Percentiles rank a stretch among this genome's conserved stretches.
These are phyloP conservation scores for Carapus acus DNA, from an alignment of 2,797 vertebrate genomes.

Conservation along the genomic window DNA sequence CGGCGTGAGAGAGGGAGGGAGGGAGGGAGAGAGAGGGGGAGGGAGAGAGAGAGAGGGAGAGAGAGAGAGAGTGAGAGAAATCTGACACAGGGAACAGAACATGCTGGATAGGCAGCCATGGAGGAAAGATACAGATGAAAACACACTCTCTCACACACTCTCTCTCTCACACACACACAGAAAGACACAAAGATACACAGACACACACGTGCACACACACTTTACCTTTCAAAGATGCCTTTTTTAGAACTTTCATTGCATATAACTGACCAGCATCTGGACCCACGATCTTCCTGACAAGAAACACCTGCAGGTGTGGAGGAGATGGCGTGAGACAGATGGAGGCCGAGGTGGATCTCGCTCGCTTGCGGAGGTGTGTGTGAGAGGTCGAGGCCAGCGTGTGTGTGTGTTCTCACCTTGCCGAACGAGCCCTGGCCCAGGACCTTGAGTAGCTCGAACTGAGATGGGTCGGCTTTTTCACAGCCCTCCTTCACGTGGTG, in stretches of 20 bases:
- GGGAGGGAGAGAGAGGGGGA: no score
- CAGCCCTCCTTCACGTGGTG: conserved; percentile 97
- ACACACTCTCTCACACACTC: no score
- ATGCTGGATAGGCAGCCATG: neutral
- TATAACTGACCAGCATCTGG: conserved; percentile 96
- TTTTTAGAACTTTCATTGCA: conserved; percentile 99
- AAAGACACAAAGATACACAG: no score
- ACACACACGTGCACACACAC: no score
- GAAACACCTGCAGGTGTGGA: conserved; percentile 92
- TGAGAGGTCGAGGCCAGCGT: no score
- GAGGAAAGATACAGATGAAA: neutral
- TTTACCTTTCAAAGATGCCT: conserved; percentile 96
- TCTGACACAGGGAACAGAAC: conserved; percentile 24
- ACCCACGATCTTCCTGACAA: conserved; percentile 91
- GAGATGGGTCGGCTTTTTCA: conserved; percentile 93
- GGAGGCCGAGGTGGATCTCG: neutral
- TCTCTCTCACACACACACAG: no score
- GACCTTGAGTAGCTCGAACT: conserved; percentile 96
- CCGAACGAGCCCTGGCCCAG: conserved; percentile 97
- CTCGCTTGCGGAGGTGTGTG: neutral
- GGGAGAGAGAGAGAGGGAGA: conserved; percentile 22
- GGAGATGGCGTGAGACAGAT: conserved; percentile 3
- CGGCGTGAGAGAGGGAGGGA: no score
- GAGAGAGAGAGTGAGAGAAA: conserved; percentile 23
- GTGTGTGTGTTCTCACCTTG: conserved; percentile 83